phyloP scores from a whole-genome alignment of 2,888 invertebrate genomes.

The Nesidiocoris tenuis region DNA sequence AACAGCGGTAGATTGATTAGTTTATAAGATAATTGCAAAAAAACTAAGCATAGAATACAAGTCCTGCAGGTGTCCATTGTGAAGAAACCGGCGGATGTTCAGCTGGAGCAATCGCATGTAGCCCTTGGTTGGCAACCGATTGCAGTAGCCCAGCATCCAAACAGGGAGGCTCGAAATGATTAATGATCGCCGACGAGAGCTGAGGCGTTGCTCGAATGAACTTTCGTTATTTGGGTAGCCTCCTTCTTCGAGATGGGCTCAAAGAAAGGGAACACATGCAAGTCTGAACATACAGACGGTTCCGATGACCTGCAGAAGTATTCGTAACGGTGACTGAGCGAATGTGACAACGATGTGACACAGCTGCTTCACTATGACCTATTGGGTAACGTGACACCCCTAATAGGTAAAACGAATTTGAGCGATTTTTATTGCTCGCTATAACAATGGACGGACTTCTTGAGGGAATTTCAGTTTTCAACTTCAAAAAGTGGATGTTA shows the following conservation, averaged over 20 bases:
- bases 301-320: neutral
- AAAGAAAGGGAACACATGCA: constrained; percentile 4
- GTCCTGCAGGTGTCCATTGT: neutral
- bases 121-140: neutral
- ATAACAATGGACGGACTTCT: no score
- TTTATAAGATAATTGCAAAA: no score
- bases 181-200: constrained; percentile 1
- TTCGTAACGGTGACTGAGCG: constrained; percentile 17
- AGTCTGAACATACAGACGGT: neutral
- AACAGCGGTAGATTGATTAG: neutral
- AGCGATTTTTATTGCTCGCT: no score
- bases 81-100: neutral
- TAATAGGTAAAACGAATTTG: neutral
- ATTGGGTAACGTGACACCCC: constrained; percentile 20
- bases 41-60: neutral
- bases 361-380: constrained; percentile 15
- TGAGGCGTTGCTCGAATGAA: constrained; percentile 6
- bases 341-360: constrained; percentile 30
- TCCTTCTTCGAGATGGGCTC: neutral
- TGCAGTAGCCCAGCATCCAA: neutral
- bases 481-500: no score
- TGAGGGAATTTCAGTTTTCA: no score
- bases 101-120: neutral
- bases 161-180: constrained; percentile 5
- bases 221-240: constrained; percentile 26